A percentile compares a stretch with the other conserved stretches of the same genome.
Evolutionary conservation across 2,797 vertebrate species (phyloP).

Genomic region (Pogoniulus pusillus): DNA sequence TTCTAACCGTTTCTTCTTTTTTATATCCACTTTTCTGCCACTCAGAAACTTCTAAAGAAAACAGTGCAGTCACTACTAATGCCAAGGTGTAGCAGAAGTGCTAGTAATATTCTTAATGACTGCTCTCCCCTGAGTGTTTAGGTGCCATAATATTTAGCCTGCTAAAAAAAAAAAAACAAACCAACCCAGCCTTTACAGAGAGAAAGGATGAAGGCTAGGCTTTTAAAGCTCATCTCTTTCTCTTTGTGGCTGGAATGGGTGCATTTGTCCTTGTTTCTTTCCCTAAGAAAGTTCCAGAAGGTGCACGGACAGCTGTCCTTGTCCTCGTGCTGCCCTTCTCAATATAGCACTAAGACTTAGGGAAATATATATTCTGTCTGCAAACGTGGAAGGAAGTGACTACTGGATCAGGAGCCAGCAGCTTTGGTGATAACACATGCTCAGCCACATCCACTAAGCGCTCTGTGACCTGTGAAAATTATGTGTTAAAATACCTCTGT

Average conservation of each 20-base stretch:
- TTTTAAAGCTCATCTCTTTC: background rate
- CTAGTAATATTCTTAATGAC: conserved; percentile 1
- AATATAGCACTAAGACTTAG: background rate
- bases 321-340: background rate
- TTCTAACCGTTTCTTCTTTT: conserved; percentile 47
- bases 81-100: conserved; percentile 10
- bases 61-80: background rate
- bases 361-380: background rate
- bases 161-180: conserved; percentile 6
- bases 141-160: conserved; percentile 5
- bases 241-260: background rate
- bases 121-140: background rate
- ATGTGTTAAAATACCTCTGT: background rate
- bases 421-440: background rate
- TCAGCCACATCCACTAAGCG: background rate
- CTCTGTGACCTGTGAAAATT: background rate
- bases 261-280: background rate
- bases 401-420: background rate
- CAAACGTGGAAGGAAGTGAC: background rate
- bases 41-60: conserved; percentile 53
- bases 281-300: background rate
- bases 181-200: background rate
- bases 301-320: background rate
- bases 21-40: conserved; percentile 12
- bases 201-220: background rate